Evolutionary conservation across 1,140 invertebrate species (phyloP).

Genomic region (Solen grandis): DNA sequence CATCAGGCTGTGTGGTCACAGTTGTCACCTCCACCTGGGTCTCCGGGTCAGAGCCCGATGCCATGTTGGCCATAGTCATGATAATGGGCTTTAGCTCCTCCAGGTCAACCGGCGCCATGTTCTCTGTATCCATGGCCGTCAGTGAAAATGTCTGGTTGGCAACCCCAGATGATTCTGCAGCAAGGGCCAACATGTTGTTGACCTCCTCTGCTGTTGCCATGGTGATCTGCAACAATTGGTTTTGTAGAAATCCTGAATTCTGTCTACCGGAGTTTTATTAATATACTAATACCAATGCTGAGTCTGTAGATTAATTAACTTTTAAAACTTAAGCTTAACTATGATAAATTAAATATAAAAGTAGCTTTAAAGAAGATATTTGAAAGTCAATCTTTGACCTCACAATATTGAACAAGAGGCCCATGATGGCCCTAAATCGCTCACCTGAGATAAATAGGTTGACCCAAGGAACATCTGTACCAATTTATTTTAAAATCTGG

Average conservation of each 20-base stretch:
- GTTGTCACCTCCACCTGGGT: not conserved
- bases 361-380: too few species aligned
- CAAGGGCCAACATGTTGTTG: constrained; percentile 17
- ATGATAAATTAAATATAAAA: too few species aligned
- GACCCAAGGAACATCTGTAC: too few species aligned
- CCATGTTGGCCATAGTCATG: constrained; percentile 46
- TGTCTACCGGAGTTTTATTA: too few species aligned
- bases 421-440: too few species aligned
- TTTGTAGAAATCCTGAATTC: not conserved
- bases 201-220: constrained; percentile 26
- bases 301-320: too few species aligned
- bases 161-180: not conserved
- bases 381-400: too few species aligned
- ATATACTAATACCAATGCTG: too few species aligned
- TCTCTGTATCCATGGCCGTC: constrained; percentile 35
- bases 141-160: constrained; percentile 4
- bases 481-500: too few species aligned
- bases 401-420: too few species aligned
- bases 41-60: constrained; percentile 14
- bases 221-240: not conserved
- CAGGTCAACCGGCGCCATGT: constrained; percentile 14
- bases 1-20: not conserved
- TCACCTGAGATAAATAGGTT: too few species aligned
- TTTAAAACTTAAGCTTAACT: too few species aligned
- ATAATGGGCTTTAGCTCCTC: constrained; percentile 45